These are phyloP conservation scores for Oceanodroma tethys DNA, from an alignment of 2,113 vertebrate genomes.

Conservation along the genomic window DNA sequence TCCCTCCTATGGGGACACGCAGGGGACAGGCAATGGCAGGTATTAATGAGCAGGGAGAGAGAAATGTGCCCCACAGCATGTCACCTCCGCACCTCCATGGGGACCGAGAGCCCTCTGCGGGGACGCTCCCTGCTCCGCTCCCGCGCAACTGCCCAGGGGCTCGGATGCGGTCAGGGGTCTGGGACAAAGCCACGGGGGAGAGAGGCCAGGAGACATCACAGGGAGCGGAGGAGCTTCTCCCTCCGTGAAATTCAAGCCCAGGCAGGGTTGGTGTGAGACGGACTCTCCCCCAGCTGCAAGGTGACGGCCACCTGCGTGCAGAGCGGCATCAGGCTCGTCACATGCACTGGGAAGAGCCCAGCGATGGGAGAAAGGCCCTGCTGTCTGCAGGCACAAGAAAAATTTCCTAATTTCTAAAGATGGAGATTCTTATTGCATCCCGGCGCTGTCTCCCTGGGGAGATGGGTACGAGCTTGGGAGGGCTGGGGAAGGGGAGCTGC, in stretches of 20 bases:
- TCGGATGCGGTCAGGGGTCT: accelerated
- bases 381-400: background rate
- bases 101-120: background rate
- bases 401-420: background rate
- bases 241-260: background rate
- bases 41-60: background rate
- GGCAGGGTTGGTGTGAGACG: accelerated
- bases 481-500: background rate
- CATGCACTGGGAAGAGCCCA: background rate
- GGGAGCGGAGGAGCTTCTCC: background rate
- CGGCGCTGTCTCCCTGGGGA: accelerated
- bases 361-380: too few species aligned
- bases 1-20: accelerated
- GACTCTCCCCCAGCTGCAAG: accelerated
- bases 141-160: accelerated
- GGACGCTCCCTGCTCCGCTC: background rate
- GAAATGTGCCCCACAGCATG: accelerated
- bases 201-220: background rate
- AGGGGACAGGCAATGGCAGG: background rate
- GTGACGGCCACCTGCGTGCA: background rate
- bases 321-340: background rate
- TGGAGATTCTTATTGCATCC: background rate
- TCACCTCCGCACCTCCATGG: background rate
- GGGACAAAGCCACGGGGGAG: background rate
- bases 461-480: background rate